Percentiles rank a stretch among this genome's conserved stretches.
phyloP scores from a whole-genome alignment of 2,888 invertebrate genomes.

The Thalpophila matura region DNA sequence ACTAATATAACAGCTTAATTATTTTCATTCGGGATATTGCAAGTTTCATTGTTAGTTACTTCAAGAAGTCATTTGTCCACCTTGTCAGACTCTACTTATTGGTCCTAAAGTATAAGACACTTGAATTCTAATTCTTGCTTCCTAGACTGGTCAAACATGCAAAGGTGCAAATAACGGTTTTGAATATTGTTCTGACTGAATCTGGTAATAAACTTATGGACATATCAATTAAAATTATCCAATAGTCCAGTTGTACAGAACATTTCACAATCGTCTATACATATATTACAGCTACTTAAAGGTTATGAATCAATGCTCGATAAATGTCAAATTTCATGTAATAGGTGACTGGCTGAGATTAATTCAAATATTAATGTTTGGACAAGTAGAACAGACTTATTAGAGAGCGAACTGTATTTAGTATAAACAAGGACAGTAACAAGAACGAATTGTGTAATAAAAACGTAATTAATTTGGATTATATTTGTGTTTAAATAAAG shows the following conservation, averaged over 20 bases:
- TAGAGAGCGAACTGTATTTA: not conserved
- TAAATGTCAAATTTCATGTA: constrained; percentile 38
- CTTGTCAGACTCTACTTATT: no score
- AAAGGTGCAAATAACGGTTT: no score
- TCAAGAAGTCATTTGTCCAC: no score
- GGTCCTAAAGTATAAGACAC: no score
- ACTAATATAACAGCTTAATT: no score
- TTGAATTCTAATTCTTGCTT: no score
- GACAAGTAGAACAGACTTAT: not conserved
- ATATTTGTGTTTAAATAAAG: not conserved
- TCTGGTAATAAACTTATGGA: not conserved
- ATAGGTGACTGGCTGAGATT: constrained; percentile 4
- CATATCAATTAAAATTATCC: constrained; percentile 11
- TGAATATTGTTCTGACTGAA: constrained; percentile 1
- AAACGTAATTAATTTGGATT: not conserved
- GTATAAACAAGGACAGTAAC: not conserved
- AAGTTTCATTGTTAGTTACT: no score
- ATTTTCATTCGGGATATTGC: no score
- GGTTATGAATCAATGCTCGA: constrained; percentile 30
- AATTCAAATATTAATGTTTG: constrained; percentile 11
- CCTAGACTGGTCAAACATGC: no score
- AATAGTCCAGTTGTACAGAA: constrained; percentile 10
- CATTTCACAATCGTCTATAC: constrained; percentile 18
- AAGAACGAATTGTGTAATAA: not conserved
- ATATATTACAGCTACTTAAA: not conserved